Percentiles rank a stretch among this genome's conserved stretches.
Evolutionary conservation across 1,140 invertebrate genomes (phyloP).

Genomic region (Drosophila prosaltans): DNA sequence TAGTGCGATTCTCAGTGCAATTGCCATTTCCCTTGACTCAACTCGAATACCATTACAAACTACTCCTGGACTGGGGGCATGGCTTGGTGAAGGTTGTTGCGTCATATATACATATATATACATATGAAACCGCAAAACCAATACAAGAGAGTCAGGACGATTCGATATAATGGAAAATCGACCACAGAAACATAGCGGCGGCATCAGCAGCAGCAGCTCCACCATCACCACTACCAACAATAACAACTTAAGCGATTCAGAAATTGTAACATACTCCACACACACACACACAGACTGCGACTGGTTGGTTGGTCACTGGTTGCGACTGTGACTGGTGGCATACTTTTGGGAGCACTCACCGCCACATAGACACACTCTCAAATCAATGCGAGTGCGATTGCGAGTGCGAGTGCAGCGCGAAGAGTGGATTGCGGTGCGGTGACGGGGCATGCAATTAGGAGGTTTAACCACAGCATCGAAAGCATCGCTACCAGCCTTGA

Average conservation of each 20-base stretch:
- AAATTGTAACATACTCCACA: conserved; percentile 56
- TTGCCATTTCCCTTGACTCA: conserved; percentile 10
- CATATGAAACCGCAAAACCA: conserved; percentile 59
- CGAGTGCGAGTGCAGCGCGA: background rate
- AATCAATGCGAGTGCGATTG: background rate
- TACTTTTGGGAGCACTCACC: conserved; percentile 20
- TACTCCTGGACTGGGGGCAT: background rate
- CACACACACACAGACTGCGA: conserved; percentile 9
- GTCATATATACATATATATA: background rate
- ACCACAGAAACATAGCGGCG: conserved; percentile 54
- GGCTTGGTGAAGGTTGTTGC: background rate
- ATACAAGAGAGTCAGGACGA: conserved; percentile 55
- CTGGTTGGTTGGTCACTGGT: background rate
- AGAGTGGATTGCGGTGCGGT: conserved; percentile 26
- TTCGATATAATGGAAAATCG: conserved; percentile 77
- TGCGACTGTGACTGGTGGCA: conserved; percentile 29
- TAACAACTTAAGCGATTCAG: conserved; percentile 72
- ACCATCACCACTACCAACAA: conserved; percentile 26
- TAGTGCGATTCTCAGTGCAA: conserved; percentile 2
- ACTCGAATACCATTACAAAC: conserved; percentile 11
- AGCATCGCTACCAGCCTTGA: conserved; percentile 32
- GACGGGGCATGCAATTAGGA: conserved; percentile 59
- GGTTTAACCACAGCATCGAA: conserved; percentile 45
- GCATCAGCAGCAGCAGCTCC: background rate
- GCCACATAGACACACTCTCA: conserved; percentile 10